Evolutionary conservation across 2,113 vertebrate genomes (phyloP), one percentile per base, ranked within the genome.

Genomic region (Stercorarius parasiticus): DNA sequence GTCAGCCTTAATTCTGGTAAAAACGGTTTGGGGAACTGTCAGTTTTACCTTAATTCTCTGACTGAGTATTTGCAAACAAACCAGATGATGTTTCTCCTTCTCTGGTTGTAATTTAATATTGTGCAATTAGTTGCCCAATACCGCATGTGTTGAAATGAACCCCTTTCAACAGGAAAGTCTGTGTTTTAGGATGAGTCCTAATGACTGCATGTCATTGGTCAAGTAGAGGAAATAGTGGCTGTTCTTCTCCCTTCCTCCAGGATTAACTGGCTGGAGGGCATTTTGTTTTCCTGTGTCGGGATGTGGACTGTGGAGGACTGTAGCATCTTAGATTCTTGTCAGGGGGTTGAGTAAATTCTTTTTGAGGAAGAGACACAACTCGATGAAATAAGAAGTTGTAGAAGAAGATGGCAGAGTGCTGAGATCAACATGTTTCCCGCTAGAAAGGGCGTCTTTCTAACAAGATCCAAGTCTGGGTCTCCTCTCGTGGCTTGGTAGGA

Each of bases 51-150:
- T 81, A 70, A 23, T 94, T 93, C 38, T 87, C n/a, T 81, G 30
- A 32, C 16, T 20, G 87, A 84, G 4, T 82, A 67, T 81, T 86
- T 83, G 19, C 50, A 77, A 77, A 53, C 47, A 42, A 74, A 52
- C 71, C n/a, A 82, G 79, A 85, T 16, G 72, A 86, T 83, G 64
- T 82, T 95, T 92, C 45, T 89, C 11, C 20, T 86, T 62, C 69
- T 96, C 77, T 93, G 88, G 80, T 84, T 95, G 73, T 82, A 90
- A 95, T 95, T 95, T 71, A 94, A 27, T 76, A 36, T 92, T 96
- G 94, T 94, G 88, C 86, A 96, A 91, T 65, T 32, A 52, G n/a
- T 97, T 97, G 78, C 86, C 86, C 70, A 93, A 80, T 91, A n/a
- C 6, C 49, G 14, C 5, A 3, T 92, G 62, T 95, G 93, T 92